A percentile compares a stretch with the other conserved stretches of the same genome.
These are phyloP conservation scores for Hylyphantes graminicola DNA, from an alignment of 1,140 invertebrate genomes.

Conservation along the genomic window DNA sequence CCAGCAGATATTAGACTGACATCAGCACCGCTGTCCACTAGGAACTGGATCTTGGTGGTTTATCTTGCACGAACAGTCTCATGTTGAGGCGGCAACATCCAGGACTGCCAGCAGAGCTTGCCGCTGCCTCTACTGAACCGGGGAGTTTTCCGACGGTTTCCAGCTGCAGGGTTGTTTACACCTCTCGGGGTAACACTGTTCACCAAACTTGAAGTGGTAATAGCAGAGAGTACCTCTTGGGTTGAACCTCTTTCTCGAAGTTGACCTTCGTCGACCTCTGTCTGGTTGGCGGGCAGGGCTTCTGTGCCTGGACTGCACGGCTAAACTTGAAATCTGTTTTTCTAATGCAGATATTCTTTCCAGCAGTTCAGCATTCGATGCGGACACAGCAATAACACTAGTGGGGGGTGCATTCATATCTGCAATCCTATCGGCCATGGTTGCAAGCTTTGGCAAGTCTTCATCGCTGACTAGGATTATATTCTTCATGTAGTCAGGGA, in stretches of 20 bases:
- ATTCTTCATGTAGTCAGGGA: too few species aligned
- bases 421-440: slow-evolving; percentile 13
- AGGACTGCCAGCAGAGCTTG: slow-evolving; percentile 8
- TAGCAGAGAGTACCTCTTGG: neutral
- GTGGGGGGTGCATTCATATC: neutral
- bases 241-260: neutral
- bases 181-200: slow-evolving; percentile 20
- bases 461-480: too few species aligned
- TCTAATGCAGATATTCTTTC: neutral
- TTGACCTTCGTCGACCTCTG: neutral
- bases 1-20: neutral
- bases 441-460: too few species aligned
- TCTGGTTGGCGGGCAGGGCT: neutral
- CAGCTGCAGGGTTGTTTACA: slow-evolving; percentile 13
- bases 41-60: slow-evolving; percentile 17
- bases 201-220: slow-evolving; percentile 4
- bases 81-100: neutral
- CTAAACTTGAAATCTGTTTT: neutral
- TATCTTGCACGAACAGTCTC: slow-evolving; percentile 30
- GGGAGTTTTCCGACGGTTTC: neutral
- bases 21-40: slow-evolving; percentile 26
- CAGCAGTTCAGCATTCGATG: neutral
- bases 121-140: slow-evolving; percentile 15
- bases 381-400: neutral
- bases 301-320: neutral